Evolutionary conservation across 2,888 invertebrate genomes (phyloP).

Genomic region (Frankliniella fusca): DNA sequence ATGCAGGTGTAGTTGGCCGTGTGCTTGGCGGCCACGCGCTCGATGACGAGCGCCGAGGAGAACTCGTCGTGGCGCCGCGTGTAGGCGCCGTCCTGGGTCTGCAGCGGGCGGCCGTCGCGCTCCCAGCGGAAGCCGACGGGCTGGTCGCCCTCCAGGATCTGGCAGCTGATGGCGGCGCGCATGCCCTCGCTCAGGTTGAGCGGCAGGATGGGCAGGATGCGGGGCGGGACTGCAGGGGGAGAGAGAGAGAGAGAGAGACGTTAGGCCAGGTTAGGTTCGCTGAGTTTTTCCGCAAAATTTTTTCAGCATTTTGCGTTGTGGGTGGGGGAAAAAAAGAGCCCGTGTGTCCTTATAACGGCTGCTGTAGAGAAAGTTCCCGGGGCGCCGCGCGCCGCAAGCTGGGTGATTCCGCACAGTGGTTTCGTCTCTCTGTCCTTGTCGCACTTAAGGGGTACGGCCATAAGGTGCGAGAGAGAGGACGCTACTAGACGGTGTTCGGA

Average conservation of each 20-base stretch:
- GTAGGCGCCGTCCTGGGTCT: constrained; percentile 59
- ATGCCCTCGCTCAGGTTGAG: constrained; percentile 79
- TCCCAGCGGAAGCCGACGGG: constrained; percentile 90
- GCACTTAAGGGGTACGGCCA: too few relatives aligned
- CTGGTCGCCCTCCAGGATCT: constrained; percentile 86
- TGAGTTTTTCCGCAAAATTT: too few relatives aligned
- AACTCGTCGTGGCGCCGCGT: constrained; percentile 72
- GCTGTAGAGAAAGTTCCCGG: too few relatives aligned
- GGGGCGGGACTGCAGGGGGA: constrained; percentile 66
- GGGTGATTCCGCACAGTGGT: too few relatives aligned
- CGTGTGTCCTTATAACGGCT: too few relatives aligned
- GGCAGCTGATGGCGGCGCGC: constrained; percentile 84
- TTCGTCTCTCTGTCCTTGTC: too few relatives aligned
- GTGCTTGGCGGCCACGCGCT: constrained; percentile 77
- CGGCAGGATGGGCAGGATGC: constrained; percentile 77
- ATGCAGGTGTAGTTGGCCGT: constrained; percentile 90
- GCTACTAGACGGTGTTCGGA: too few relatives aligned
- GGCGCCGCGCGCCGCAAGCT: too few relatives aligned
- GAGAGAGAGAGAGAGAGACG: not conserved
- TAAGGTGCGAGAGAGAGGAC: too few relatives aligned
- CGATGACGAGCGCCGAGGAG: constrained; percentile 79
- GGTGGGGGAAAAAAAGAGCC: too few relatives aligned
- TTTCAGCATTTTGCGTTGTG: too few relatives aligned
- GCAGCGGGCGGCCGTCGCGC: constrained; percentile 75
- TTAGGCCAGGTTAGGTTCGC: too few relatives aligned